Base-by-base conservation (phyloP, 2,113 vertebrate genomes). In the Hyaena hyaena region DNA sequence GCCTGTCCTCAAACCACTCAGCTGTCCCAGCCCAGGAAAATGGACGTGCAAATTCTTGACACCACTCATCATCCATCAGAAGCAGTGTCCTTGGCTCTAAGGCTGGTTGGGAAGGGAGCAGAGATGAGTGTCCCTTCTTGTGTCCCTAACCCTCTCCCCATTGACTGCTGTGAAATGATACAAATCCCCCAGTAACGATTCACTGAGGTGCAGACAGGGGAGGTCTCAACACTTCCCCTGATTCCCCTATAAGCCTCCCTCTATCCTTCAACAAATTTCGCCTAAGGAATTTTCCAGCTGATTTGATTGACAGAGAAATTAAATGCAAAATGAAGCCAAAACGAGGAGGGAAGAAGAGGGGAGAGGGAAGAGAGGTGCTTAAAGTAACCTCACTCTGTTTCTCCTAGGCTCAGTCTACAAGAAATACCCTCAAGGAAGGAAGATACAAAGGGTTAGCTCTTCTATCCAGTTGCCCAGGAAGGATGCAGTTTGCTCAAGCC, bases 401-500 rank as follows among this genome's bases (percentile, higher is more conserved):
- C 73, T 77, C 94, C 48, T 93, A 99, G 99, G 99, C 68, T 92
- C 97, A 0, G 93, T 99, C 28, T 99, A 98, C 86, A 98, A 91
- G 93, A 99, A 98, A 15, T 99, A 98, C 87, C 98, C 99, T 55
- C 97, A 95, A 86, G 28, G 94, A 92, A 95, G 9, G 23, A 21
- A 58, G 1, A 0, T 88, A 11, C 98, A 82, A 84, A 99, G 97
- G 61, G n/a, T 26, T 8, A 58, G 97, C 68, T 94, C 97, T 12
- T 96, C 96, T 43, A 63, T 98, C 33, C 84, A 83, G 5, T 88
- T 99, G 77, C 99, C 99, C 33, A 98, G 98, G 77, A 98, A 98
- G 50, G 98, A 99, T 73, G 98, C 98, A 31, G 79, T 98, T 65
- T 99, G 98, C 92, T 99, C 99, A 45, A 99, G 99, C 93, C 98